A percentile compares a stretch with the other conserved stretches of the same genome.
Conservation (phyloP, 2,113 vertebrate species). For the Nettapus auritus region DNA sequence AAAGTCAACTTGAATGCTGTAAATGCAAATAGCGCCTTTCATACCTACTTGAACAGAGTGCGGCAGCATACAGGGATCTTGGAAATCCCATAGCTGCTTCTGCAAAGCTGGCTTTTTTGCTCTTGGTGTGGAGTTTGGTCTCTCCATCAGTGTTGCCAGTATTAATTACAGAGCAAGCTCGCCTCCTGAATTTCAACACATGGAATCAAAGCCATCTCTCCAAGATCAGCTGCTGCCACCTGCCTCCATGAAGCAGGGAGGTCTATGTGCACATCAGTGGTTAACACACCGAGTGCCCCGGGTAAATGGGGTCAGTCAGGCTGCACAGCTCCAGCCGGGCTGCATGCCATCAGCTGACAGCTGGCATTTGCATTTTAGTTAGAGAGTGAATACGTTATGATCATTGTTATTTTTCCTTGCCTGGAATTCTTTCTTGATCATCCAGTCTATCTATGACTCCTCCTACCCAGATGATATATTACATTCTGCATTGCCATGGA, state of each 20-base stretch:
- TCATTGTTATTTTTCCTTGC: neutral
- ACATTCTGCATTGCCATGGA: neutral
- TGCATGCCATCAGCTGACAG: neutral
- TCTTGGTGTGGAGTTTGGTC: neutral
- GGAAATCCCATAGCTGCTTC: neutral
- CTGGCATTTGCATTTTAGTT: neutral
- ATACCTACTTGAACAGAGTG: neutral
- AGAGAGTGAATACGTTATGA: neutral
- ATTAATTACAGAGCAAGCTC: neutral
- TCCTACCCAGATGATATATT: neutral
- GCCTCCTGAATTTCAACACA: neutral
- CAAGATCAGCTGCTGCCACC: neutral
- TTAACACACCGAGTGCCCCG: neutral
- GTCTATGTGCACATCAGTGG: neutral
- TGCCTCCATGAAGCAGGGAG: neutral
- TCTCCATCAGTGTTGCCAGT: accelerated
- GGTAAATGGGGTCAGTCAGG: neutral
- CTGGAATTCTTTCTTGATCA: constrained; percentile 15
- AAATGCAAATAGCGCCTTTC: neutral
- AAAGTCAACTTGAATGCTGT: neutral
- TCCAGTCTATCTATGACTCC: neutral
- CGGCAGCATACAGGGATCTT: neutral
- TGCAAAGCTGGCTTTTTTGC: neutral
- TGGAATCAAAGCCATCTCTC: neutral
- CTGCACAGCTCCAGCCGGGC: neutral